These are phyloP conservation scores for Polydrusus cervinus DNA, from an alignment of 2,888 invertebrate species.

Conservation along the genomic window DNA sequence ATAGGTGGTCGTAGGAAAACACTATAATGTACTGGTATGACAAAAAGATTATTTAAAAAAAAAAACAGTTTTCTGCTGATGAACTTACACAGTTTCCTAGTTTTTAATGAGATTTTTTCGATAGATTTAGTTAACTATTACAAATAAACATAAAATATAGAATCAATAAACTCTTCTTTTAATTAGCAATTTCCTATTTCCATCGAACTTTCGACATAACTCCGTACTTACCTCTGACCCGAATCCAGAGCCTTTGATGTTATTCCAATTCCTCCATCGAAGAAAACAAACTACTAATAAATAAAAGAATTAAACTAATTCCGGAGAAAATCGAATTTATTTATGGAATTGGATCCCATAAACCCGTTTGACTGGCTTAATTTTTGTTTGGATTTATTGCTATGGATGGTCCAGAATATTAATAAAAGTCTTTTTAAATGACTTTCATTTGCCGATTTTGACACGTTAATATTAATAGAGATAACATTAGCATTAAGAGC, in stretches of 20 bases:
- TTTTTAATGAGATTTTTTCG: too few relatives aligned
- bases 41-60: too few relatives aligned
- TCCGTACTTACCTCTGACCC: background rate
- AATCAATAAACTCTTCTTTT: background rate
- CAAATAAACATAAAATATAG: too few relatives aligned
- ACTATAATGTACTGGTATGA: too few relatives aligned
- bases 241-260: conserved; percentile 15
- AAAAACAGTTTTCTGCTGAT: too few relatives aligned
- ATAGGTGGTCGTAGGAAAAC: too few relatives aligned
- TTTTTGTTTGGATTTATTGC: conserved; percentile 27
- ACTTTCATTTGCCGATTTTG: conserved; percentile 18
- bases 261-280: background rate
- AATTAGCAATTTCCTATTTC: background rate
- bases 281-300: conserved; percentile 23
- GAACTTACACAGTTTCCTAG: too few relatives aligned
- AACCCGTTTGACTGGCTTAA: conserved; percentile 11
- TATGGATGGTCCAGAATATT: conserved; percentile 12
- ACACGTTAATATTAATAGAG: conserved; percentile 17
- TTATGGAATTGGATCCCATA: conserved; percentile 23
- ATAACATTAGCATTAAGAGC: too few relatives aligned
- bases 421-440: conserved; percentile 24
- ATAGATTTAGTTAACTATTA: too few relatives aligned
- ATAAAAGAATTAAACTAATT: conserved; percentile 28
- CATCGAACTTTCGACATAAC: background rate
- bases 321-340: conserved; percentile 16